Conservation (phyloP, 2,113 vertebrate genomes). For the Quiscalus mexicanus region DNA sequence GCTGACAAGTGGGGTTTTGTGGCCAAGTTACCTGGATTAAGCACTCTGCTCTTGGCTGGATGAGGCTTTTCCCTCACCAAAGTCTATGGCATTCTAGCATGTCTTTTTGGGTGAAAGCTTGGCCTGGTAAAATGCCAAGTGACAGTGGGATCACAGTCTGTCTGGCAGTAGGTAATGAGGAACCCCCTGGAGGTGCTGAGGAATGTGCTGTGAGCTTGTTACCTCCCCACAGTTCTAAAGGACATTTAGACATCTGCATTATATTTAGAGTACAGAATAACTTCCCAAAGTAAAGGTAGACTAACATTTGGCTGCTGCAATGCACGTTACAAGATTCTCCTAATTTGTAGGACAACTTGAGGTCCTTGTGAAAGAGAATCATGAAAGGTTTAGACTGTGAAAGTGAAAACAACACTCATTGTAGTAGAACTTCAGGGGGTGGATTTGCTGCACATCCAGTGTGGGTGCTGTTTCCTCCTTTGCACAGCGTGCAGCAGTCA, state of each 20-base stretch:
- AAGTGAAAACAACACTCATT: neutral
- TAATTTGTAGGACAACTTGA: neutral
- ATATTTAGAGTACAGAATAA: neutral
- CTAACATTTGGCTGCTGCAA: neutral
- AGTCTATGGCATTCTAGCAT: neutral
- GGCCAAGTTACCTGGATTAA: neutral
- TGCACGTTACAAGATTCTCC: neutral
- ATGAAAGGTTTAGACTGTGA: neutral
- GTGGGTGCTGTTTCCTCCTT: neutral
- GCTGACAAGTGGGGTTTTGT: neutral
- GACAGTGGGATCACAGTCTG: neutral
- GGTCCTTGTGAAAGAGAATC: neutral
- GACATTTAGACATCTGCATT: neutral
- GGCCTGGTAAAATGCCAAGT: neutral
- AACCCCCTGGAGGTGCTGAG: neutral
- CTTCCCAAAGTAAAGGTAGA: neutral
- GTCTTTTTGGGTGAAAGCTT: neutral
- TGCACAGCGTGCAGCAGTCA: too few species aligned
- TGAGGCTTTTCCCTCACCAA: neutral
- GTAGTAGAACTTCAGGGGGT: neutral
- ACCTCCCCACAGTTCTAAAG: neutral
- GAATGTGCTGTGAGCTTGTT: neutral
- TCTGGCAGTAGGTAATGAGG: neutral
- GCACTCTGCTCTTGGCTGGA: neutral
- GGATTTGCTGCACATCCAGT: neutral